Conservation (phyloP, 1,140 invertebrate genomes). For the Drosophila pruinosa region DNA sequence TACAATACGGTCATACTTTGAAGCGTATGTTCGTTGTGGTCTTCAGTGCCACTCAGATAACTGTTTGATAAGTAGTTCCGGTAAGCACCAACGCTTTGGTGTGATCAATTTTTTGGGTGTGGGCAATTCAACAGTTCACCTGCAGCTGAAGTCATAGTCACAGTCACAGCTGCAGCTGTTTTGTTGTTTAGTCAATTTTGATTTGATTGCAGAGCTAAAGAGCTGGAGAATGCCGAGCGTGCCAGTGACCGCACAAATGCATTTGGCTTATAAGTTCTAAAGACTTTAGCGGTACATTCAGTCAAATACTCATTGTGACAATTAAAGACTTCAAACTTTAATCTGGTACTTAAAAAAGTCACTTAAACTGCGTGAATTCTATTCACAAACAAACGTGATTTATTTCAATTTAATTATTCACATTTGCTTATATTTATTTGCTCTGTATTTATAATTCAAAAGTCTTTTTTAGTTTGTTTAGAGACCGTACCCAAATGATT, state of each 20-base stretch:
- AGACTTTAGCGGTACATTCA: no score
- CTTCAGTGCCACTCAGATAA: not conserved
- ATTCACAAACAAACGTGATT: not conserved
- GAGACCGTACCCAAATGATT: no score
- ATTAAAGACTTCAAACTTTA: not conserved
- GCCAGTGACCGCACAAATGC: not conserved
- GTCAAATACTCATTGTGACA: not conserved
- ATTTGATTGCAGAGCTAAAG: slow-evolving; percentile 10
- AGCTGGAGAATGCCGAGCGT: slow-evolving; percentile 22
- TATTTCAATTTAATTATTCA: not conserved
- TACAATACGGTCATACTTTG: not conserved
- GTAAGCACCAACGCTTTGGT: not conserved
- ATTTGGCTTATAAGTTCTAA: not conserved
- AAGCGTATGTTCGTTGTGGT: not conserved
- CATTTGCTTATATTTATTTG: no score
- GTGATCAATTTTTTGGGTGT: slow-evolving; percentile 15
- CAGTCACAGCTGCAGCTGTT: slow-evolving; percentile 32
- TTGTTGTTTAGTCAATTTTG: not conserved
- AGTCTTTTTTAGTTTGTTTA: no score
- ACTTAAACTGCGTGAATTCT: not conserved
- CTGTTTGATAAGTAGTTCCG: slow-evolving; percentile 42
- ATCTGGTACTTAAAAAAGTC: not conserved
- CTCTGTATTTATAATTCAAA: no score
- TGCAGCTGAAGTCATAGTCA: not conserved
- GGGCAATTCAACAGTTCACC: not conserved